A percentile compares a stretch with the other conserved stretches of the same genome.
Evolutionary conservation across 2,888 invertebrate genomes (phyloP).

Genomic region (Myathropa florea): DNA sequence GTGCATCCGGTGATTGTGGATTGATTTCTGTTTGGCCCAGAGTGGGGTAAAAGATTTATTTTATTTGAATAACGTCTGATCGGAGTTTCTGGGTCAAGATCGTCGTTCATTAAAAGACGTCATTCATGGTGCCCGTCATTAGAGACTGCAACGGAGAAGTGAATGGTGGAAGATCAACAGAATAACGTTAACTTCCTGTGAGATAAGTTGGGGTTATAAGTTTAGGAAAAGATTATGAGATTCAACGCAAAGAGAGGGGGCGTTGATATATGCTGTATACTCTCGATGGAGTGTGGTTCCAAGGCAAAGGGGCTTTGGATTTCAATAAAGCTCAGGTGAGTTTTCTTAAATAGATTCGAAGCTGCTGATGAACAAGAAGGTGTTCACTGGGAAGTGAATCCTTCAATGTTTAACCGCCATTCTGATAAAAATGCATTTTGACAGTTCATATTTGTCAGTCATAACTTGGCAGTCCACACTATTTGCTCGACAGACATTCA

Average conservation of each 20-base stretch:
- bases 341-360: too few relatives aligned
- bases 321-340: too few relatives aligned
- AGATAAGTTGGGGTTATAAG: neutral
- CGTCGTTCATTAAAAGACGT: conserved; percentile 6
- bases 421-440: too few relatives aligned
- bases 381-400: too few relatives aligned
- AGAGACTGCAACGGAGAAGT: neutral
- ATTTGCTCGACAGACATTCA: too few relatives aligned
- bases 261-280: too few relatives aligned
- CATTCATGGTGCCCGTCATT: conserved; percentile 1
- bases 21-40: neutral
- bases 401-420: too few relatives aligned
- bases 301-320: too few relatives aligned
- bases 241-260: neutral
- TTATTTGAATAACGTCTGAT: conserved; percentile 21
- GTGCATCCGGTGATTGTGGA: conserved; percentile 48
- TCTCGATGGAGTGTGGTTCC: too few relatives aligned
- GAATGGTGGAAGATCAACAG: neutral
- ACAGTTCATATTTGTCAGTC: too few relatives aligned
- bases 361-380: too few relatives aligned
- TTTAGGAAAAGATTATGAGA: neutral
- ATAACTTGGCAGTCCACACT: too few relatives aligned
- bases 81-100: conserved; percentile 42
- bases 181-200: neutral
- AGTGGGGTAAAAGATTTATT: conserved; percentile 10